These are phyloP conservation scores for Potamilus streckersoni DNA, from an alignment of 1,140 invertebrate genomes.

Conservation along the genomic window DNA sequence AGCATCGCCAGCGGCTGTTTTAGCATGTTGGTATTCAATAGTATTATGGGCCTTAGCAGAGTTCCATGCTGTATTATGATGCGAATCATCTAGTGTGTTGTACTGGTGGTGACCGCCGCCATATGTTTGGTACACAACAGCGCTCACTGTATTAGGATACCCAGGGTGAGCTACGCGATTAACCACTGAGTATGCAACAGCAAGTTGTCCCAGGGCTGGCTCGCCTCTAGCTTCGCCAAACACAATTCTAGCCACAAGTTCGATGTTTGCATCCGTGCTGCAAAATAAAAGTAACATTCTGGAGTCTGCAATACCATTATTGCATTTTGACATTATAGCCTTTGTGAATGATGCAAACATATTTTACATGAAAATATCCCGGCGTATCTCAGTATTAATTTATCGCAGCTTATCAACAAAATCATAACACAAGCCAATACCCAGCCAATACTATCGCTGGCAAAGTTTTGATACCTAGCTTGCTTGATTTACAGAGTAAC, in stretches of 20 bases:
- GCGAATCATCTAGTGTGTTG: not conserved
- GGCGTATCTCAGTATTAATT: too few relatives aligned
- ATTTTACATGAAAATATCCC: too few relatives aligned
- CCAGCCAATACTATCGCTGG: too few relatives aligned
- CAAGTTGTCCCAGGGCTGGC: conserved; percentile 6
- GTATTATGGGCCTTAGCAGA: not conserved
- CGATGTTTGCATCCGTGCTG: conserved; percentile 1
- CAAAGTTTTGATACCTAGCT: too few relatives aligned
- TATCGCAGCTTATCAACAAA: too few relatives aligned
- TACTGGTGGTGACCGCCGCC: not conserved
- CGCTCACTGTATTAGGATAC: not conserved
- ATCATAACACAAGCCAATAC: too few relatives aligned
- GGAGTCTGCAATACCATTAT: too few relatives aligned
- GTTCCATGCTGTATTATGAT: not conserved
- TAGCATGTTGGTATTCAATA: not conserved
- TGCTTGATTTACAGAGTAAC: too few relatives aligned
- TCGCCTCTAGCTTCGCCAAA: conserved; percentile 9
- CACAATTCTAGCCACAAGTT: conserved; percentile 7
- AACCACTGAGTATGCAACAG: conserved; percentile 10
- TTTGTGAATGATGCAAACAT: too few relatives aligned
- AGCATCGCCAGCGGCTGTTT: conserved; percentile 1
- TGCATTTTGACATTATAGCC: too few relatives aligned
- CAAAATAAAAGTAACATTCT: not conserved
- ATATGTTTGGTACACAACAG: not conserved
- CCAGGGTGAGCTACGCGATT: conserved; percentile 1